Evolutionary conservation across 2,113 vertebrate species (phyloP).

Genomic region (Bambusicola thoracicus): DNA sequence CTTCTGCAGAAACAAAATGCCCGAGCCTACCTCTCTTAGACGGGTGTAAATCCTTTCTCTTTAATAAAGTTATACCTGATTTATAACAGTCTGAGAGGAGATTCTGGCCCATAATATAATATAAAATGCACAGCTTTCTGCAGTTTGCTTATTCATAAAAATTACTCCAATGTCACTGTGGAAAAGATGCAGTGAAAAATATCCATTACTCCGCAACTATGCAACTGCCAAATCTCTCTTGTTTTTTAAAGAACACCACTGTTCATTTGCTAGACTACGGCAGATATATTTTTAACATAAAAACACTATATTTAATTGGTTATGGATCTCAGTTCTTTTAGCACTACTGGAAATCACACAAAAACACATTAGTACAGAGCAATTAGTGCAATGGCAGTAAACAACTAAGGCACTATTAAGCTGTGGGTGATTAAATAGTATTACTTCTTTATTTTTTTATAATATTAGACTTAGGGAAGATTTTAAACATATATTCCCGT

Average conservation of each 20-base stretch:
- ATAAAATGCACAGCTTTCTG: constrained; percentile 62
- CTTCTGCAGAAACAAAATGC: constrained; percentile 39
- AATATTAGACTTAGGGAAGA: constrained; percentile 77
- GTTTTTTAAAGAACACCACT: constrained; percentile 70
- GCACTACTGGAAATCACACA: constrained; percentile 87
- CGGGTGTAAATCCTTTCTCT: constrained; percentile 36
- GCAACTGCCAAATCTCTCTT: constrained; percentile 65
- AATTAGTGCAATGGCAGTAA: constrained; percentile 85
- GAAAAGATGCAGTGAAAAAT: constrained; percentile 72
- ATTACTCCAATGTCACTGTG: constrained; percentile 72
- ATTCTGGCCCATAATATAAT: constrained; percentile 29
- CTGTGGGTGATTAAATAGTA: constrained; percentile 87
- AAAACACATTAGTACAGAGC: constrained; percentile 86
- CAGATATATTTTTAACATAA: constrained; percentile 86
- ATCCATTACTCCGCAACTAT: constrained; percentile 70
- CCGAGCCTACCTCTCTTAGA: constrained; percentile 7
- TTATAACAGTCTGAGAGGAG: constrained; percentile 42
- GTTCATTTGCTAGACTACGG: constrained; percentile 72
- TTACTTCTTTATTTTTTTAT: constrained; percentile 85
- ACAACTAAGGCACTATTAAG: constrained; percentile 85
- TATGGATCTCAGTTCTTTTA: constrained; percentile 86
- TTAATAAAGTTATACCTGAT: constrained; percentile 61
- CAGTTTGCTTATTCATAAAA: constrained; percentile 76
- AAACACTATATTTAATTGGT: constrained; percentile 86
- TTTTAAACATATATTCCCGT: constrained; percentile 69